Base-by-base conservation (phyloP, 2,797 vertebrate genomes). In the Scolopax bukidnonensis region DNA sequence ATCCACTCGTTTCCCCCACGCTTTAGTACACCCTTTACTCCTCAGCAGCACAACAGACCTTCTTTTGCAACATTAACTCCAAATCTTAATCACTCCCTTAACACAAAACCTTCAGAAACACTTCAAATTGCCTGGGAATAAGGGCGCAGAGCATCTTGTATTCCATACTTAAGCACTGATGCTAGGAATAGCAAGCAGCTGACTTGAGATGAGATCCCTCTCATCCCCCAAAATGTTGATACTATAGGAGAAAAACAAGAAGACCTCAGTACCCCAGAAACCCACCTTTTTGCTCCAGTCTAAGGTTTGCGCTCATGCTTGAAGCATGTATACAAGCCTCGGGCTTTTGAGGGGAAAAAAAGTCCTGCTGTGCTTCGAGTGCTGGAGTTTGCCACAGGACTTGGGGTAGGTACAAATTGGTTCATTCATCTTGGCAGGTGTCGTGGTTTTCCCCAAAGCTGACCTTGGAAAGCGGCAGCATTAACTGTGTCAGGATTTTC, bases 121-220 rank as follows among this genome's bases (percentile, higher is more conserved):
- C 21, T 23, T 65, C 0, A 0, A 38, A 47, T 21, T 3, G 12
- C 15, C n/a, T 20, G 12, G 11, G 32, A 38, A 40, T 11, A 24
- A 38, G 15, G 15, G 10, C 65, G 43, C 4, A 8, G 28, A 60
- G 13, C 2, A 41, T 5, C 27, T 67, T 12, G 0, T 1, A 6
- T 2, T 6, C 25, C 27, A 5, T 4, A 30, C 25, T 13, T 2
- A n/a, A 50, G 23, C 6, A 5, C 1, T 16, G 25, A 15, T 10
- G 36, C 18, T 8, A 38, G 18, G 14, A 56, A 56, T 1, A 50
- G 48, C 47, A 51, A 82, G 41, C 11, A 33, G 24, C 60, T 63
- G 15, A 77, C 48, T 63, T 63, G 15, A 78, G 67, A 30, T 2
- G 1, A 30, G 10, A 17, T 27, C 19, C 18, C 12, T 51, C 45